Evolutionary conservation across 2,113 vertebrate genomes (phyloP).

Genomic region (Brachyhypopomus gauderio): DNA sequence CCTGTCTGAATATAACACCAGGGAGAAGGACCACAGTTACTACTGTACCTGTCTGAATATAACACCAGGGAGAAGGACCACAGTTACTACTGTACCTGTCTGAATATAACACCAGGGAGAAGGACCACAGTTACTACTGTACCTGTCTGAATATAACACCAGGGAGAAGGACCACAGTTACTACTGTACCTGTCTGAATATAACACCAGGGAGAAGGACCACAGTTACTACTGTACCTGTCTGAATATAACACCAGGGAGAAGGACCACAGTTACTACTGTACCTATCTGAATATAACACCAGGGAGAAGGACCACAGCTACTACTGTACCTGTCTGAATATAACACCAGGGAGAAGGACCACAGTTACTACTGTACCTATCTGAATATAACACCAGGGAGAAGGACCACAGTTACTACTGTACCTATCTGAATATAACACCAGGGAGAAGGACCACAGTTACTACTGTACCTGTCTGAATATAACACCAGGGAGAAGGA

Average conservation of each 20-base stretch:
- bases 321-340: background rate
- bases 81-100: too few species aligned
- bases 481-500: background rate
- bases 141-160: background rate
- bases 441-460: background rate
- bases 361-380: too few species aligned
- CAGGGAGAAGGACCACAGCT: background rate
- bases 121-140: too few species aligned
- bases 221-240: too few species aligned
- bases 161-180: background rate
- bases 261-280: too few species aligned
- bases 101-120: background rate
- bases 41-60: background rate
- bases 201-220: background rate
- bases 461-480: background rate
- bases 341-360: background rate
- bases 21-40: background rate
- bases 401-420: too few species aligned
- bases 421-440: background rate
- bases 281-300: background rate
- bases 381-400: background rate
- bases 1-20: background rate
- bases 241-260: background rate
- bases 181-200: background rate
- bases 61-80: background rate